These are phyloP conservation scores for Microcebus griseorufus DNA, from an alignment of 2,113 vertebrate species.

Conservation along the genomic window DNA sequence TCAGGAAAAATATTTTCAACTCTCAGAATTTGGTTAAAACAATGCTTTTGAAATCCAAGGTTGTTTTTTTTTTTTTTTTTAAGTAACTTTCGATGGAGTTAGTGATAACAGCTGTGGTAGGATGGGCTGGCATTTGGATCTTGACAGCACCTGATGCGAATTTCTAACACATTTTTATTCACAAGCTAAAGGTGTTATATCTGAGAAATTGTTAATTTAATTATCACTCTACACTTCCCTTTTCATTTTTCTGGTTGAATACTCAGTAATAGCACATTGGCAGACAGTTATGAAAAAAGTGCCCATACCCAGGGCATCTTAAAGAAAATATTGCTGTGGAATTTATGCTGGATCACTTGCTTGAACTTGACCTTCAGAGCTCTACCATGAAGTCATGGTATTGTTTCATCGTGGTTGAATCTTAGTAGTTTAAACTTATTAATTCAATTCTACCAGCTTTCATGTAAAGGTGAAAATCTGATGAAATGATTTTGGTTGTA, in stretches of 20 bases:
- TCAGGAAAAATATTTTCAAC: background rate
- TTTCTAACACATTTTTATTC: constrained; percentile 52
- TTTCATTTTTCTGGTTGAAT: constrained; percentile 48
- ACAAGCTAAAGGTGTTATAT: constrained; percentile 29
- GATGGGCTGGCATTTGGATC: background rate
- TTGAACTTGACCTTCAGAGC: background rate
- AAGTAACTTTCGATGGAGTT: background rate
- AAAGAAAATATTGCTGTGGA: background rate
- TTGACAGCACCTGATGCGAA: background rate
- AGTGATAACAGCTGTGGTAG: background rate
- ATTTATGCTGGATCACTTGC: background rate
- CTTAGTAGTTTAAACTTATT: background rate
- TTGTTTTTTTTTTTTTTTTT: background rate
- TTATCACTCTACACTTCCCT: constrained; percentile 32
- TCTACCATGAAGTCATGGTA: background rate
- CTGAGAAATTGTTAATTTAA: constrained; percentile 36
- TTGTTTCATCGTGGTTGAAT: background rate
- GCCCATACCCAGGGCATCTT: background rate
- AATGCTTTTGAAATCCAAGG: background rate
- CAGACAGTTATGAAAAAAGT: background rate
- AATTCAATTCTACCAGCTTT: background rate
- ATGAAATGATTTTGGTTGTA: background rate
- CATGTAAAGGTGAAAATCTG: background rate
- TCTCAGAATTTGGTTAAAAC: background rate
- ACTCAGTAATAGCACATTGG: background rate